phyloP scores from a whole-genome alignment of 2,113 vertebrate genomes.

The Jaculus jaculus region DNA sequence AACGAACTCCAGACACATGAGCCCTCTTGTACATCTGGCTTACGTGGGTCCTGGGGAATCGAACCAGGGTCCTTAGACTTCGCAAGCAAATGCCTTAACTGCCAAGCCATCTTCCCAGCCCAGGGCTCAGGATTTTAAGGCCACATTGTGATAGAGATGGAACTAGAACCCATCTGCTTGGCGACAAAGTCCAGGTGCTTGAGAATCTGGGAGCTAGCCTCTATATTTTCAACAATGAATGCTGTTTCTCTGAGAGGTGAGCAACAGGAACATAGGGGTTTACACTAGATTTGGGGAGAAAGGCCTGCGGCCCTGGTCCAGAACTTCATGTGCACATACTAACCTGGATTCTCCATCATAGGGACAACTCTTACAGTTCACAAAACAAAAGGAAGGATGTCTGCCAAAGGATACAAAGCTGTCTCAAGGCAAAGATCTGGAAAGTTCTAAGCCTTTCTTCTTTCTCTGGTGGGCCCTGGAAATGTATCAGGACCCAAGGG shows the following conservation, averaged over 20 bases:
- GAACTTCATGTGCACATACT: not conserved
- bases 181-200: not conserved
- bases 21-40: no score
- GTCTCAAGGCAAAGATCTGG: not conserved
- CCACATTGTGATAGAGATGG: not conserved
- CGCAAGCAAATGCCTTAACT: no score
- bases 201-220: conserved; percentile 6
- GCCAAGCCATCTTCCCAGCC: no score
- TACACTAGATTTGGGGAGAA: not conserved
- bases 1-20: no score
- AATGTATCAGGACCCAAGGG: not conserved
- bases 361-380: not conserved
- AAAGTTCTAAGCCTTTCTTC: not conserved
- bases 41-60: no score
- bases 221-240: not conserved
- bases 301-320: not conserved
- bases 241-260: not conserved
- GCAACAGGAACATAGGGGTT: not conserved
- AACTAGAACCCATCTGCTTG: conserved; percentile 28
- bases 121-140: conserved; percentile 1
- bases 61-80: no score
- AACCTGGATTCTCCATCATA: not conserved
- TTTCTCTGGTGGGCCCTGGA: not conserved
- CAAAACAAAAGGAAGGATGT: not conserved
- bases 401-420: not conserved